These are phyloP conservation scores for Sebastes matsubarae DNA, from an alignment of 2,797 vertebrate genomes.

Conservation along the genomic window DNA sequence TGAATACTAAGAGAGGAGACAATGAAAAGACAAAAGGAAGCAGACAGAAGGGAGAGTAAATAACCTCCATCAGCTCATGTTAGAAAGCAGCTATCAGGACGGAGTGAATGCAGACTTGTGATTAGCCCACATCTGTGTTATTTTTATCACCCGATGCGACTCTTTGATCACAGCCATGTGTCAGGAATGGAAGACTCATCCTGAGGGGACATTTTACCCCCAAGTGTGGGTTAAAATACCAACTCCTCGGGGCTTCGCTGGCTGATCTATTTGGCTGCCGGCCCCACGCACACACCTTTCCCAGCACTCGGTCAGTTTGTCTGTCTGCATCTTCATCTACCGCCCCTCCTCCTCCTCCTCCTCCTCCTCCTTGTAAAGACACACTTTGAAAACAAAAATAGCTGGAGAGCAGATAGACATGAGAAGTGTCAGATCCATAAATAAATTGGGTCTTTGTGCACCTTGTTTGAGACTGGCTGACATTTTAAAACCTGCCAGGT, in stretches of 20 bases:
- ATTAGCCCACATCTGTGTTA: slow-evolving; percentile 68
- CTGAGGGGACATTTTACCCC: slow-evolving; percentile 28
- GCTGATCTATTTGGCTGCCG: slow-evolving; percentile 31
- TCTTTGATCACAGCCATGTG: slow-evolving; percentile 60
- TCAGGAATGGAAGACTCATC: slow-evolving; percentile 29
- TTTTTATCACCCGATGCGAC: slow-evolving; percentile 60
- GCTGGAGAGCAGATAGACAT: slow-evolving; percentile 62
- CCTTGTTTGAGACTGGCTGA: slow-evolving; percentile 60
- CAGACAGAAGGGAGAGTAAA: slow-evolving; percentile 25
- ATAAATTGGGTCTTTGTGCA: slow-evolving; percentile 76
- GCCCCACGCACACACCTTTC: slow-evolving; percentile 15
- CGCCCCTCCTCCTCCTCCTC: slow-evolving; percentile 1
- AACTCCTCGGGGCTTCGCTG: slow-evolving; percentile 15
- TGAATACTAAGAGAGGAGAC: slow-evolving; percentile 52
- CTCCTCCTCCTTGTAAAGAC: slow-evolving; percentile 19
- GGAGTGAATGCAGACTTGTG: slow-evolving; percentile 66
- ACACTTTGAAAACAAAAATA: slow-evolving; percentile 75
- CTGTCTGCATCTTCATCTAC: slow-evolving; percentile 21
- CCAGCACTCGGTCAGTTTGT: slow-evolving; percentile 28
- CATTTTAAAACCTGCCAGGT: slow-evolving; percentile 68
- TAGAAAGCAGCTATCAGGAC: slow-evolving; percentile 51
- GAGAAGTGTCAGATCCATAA: slow-evolving; percentile 74
- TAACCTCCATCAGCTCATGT: slow-evolving; percentile 49
- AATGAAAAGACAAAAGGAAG: slow-evolving; percentile 32
- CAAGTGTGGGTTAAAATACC: slow-evolving; percentile 42